Percentiles rank a stretch among this genome's conserved stretches.
phyloP scores from a whole-genome alignment of 2,888 invertebrate species.

The Sericinus montela region DNA sequence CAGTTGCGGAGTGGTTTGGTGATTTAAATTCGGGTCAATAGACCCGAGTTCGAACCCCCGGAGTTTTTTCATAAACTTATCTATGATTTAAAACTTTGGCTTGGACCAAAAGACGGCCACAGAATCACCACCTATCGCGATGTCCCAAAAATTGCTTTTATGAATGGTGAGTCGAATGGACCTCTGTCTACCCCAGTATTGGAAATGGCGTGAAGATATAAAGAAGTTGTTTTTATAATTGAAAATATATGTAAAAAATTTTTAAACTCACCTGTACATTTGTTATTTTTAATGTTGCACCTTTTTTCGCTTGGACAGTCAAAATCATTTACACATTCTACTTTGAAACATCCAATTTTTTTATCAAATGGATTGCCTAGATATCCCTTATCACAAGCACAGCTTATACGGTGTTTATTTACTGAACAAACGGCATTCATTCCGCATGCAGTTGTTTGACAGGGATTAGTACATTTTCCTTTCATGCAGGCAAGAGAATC shows the following conservation, averaged over 20 bases:
- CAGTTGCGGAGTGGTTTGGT: too few species aligned
- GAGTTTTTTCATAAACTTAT: too few species aligned
- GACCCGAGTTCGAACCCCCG: too few species aligned
- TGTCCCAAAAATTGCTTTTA: too few species aligned
- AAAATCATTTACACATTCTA: constrained; percentile 88
- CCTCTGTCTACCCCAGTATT: too few species aligned
- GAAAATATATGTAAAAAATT: too few species aligned
- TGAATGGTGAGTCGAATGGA: too few species aligned
- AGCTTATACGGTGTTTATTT: constrained; percentile 84
- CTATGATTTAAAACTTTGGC: too few species aligned
- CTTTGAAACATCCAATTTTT: constrained; percentile 91
- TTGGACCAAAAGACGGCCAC: too few species aligned
- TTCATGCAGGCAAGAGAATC: constrained; percentile 86
- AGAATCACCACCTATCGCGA: too few species aligned
- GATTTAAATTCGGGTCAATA: too few species aligned
- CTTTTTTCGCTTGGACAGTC: constrained; percentile 88
- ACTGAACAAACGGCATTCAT: constrained; percentile 87
- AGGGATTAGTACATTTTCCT: constrained; percentile 90
- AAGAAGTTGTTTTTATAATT: not conserved
- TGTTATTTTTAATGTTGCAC: constrained; percentile 87
- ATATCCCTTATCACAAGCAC: constrained; percentile 89
- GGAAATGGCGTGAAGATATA: too few species aligned
- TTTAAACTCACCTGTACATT: constrained; percentile 84
- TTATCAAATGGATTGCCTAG: constrained; percentile 89
- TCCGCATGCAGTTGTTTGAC: constrained; percentile 85